Conservation (phyloP, 2,888 invertebrate species). For the Pristionchus entomophagus region DNA sequence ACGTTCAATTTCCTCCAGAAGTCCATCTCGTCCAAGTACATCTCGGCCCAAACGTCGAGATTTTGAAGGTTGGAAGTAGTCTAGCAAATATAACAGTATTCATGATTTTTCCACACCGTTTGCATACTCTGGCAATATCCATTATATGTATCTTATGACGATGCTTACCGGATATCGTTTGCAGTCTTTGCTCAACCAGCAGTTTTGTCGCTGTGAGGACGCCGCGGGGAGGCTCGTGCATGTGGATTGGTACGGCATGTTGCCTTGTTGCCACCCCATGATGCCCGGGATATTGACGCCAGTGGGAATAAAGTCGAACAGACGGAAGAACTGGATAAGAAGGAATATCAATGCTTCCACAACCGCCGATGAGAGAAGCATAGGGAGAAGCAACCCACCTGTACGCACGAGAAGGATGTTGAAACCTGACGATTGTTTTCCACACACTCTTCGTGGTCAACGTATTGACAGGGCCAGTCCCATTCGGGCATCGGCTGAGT, state of each 20-base stretch:
- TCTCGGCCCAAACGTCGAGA: no score
- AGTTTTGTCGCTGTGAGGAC: background rate
- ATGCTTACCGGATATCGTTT: background rate
- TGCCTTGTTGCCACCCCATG: background rate
- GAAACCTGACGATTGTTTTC: background rate
- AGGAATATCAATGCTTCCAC: background rate
- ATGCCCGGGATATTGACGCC: background rate
- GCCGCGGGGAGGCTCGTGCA: background rate
- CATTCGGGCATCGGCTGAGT: no score
- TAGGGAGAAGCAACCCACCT: background rate
- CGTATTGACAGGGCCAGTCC: background rate
- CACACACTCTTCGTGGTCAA: background rate
- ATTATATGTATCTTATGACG: background rate
- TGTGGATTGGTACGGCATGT: background rate
- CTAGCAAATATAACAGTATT: background rate
- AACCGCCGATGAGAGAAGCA: background rate
- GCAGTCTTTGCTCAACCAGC: background rate
- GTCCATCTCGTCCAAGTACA: no score
- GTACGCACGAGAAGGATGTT: background rate
- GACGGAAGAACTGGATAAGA: background rate
- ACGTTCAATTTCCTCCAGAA: no score
- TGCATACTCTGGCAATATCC: no score
- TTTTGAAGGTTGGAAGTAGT: no score
- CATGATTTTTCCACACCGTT: no score
- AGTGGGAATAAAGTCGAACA: slow-evolving; percentile 25